phyloP scores from a whole-genome alignment of 1,140 invertebrate species.

The Drosophila nasuta region DNA sequence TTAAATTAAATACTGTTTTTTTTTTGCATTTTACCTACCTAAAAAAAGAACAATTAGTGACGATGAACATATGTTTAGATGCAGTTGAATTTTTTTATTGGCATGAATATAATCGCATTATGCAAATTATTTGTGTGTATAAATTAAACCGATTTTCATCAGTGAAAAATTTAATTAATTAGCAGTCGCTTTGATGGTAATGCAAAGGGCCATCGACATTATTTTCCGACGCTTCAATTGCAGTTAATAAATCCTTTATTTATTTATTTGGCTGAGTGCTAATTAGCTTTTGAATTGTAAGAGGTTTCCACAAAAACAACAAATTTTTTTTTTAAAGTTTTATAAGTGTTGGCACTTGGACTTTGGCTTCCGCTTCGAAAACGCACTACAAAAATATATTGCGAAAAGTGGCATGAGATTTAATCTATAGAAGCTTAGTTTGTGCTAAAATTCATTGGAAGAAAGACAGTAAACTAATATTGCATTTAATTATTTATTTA shows the following conservation, averaged over 20 bases:
- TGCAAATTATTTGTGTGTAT: conserved; percentile 7
- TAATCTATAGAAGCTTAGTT: too few relatives aligned
- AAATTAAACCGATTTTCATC: conserved; percentile 3
- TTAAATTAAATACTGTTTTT: too few relatives aligned
- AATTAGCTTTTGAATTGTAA: conserved; percentile 24
- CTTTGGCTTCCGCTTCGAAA: not conserved
- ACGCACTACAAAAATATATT: too few relatives aligned
- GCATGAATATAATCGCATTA: not conserved
- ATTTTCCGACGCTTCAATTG: conserved; percentile 6
- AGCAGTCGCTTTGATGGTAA: conserved; percentile 17
- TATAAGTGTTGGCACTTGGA: conserved; percentile 2
- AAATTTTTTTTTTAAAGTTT: not conserved
- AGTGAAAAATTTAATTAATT: conserved; percentile 27
- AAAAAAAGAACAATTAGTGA: not conserved
- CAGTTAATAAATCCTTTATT: conserved; percentile 12
- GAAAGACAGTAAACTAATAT: too few relatives aligned
- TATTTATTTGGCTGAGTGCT: conserved; percentile 10
- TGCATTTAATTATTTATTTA: too few relatives aligned
- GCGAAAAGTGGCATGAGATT: too few relatives aligned
- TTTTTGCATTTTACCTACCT: too few relatives aligned
- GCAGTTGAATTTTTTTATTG: not conserved
- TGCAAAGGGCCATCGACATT: conserved; percentile 16
- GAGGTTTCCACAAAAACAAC: not conserved
- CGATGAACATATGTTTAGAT: conserved; percentile 7
- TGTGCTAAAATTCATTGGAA: too few relatives aligned